A percentile compares a stretch with the other conserved stretches of the same genome.
Conservation (phyloP, 2,888 invertebrate genomes). For the Agelastica alni region DNA sequence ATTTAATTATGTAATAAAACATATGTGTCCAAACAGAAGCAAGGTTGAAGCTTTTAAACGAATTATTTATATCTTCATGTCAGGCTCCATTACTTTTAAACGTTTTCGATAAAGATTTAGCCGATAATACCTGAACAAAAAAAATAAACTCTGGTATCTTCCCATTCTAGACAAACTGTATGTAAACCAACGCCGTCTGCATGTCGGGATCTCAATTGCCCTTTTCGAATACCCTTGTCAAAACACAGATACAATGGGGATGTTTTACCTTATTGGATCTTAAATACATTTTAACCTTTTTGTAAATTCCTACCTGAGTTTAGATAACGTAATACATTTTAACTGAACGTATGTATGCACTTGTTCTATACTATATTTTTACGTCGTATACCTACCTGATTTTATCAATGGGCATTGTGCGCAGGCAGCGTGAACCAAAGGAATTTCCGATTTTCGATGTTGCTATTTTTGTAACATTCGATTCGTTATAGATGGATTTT, state of each 20-base stretch:
- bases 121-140: no score
- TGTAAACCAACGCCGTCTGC: slow-evolving; percentile 1
- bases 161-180: slow-evolving; percentile 19
- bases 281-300: slow-evolving; percentile 29
- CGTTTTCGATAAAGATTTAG: no score
- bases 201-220: slow-evolving; percentile 21
- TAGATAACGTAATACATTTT: slow-evolving; percentile 25
- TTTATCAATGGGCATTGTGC: slow-evolving; percentile 22
- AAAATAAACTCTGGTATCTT: slow-evolving; percentile 11
- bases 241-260: slow-evolving; percentile 29
- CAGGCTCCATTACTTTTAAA: no score
- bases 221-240: slow-evolving; percentile 29
- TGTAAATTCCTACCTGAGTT: slow-evolving; percentile 31
- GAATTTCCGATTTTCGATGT: no score
- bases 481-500: no score
- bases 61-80: no score
- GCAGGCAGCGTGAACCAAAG: no score
- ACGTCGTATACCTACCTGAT: slow-evolving; percentile 18
- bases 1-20: no score
- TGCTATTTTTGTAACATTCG: no score
- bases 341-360: slow-evolving; percentile 15
- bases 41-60: no score
- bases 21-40: no score
- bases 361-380: slow-evolving; percentile 30
- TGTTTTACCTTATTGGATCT: slow-evolving; percentile 26